These are phyloP conservation scores for Willisornis vidua DNA, from an alignment of 2,113 vertebrate genomes.

Conservation along the genomic window DNA sequence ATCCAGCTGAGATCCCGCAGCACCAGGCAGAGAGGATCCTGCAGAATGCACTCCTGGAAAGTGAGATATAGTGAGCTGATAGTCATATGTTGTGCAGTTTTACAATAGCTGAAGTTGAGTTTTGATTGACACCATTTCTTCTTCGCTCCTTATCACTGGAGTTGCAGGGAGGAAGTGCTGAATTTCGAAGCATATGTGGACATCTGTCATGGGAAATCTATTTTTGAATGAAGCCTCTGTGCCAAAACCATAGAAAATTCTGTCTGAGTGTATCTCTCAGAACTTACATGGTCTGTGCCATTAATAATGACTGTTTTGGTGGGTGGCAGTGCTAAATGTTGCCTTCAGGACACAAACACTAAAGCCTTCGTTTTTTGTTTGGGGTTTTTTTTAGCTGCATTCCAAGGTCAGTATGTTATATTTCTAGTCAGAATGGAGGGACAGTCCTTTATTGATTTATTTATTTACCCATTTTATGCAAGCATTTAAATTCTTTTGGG, in stretches of 20 bases:
- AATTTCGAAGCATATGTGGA: constrained; percentile 23
- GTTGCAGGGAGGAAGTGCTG: constrained; percentile 5
- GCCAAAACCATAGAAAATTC: constrained; percentile 32
- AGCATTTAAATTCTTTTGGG: neutral
- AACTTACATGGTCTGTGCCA: neutral
- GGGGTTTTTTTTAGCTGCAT: neutral
- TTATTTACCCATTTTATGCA: neutral
- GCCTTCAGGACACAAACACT: neutral
- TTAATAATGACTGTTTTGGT: neutral
- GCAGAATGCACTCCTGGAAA: neutral
- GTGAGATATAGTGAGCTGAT: neutral
- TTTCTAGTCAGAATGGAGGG: neutral
- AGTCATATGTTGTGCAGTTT: constrained; percentile 14
- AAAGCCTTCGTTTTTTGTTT: neutral
- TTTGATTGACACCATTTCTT: constrained; percentile 59
- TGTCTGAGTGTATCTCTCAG: neutral
- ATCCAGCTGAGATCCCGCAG: neutral
- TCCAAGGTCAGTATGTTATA: neutral
- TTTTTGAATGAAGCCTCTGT: constrained; percentile 39
- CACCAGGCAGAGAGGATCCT: constrained; percentile 1
- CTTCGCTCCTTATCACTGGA: constrained; percentile 14
- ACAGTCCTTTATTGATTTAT: neutral
- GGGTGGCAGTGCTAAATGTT: neutral
- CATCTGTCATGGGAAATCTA: constrained; percentile 51
- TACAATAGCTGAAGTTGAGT: neutral